These are phyloP conservation scores for Nothobranchius furzeri DNA, from an alignment of 2,113 vertebrate genomes.

Conservation along the genomic window DNA sequence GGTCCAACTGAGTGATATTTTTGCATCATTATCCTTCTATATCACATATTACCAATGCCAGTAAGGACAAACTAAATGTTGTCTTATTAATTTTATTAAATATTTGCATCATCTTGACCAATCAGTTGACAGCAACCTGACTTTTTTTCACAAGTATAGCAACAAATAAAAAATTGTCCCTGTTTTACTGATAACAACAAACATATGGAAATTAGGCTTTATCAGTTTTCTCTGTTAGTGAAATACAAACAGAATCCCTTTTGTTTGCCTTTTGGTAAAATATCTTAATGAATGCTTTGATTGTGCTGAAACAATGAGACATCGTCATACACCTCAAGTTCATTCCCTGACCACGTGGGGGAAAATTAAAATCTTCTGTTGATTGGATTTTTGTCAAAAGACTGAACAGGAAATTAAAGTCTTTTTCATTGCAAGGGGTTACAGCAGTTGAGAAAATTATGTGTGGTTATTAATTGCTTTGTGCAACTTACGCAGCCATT, in stretches of 20 bases:
- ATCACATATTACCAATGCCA: neutral
- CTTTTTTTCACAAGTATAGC: neutral
- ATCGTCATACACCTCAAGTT: constrained; percentile 59
- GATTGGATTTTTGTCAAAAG: constrained; percentile 67
- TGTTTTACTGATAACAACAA: neutral
- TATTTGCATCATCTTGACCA: neutral
- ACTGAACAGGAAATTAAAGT: constrained; percentile 65
- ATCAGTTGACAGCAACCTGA: too few species aligned
- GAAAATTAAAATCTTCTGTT: constrained; percentile 61
- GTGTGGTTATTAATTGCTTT: constrained; percentile 56
- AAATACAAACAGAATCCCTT: constrained; percentile 24
- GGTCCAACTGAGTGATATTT: neutral
- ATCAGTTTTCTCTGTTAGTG: constrained; percentile 38
- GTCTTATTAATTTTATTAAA: neutral
- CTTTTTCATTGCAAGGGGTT: constrained; percentile 32
- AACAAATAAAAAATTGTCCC: neutral
- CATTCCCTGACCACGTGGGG: constrained; percentile 42
- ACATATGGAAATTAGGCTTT: constrained; percentile 7
- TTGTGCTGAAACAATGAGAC: constrained; percentile 53
- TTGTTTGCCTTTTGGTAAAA: constrained; percentile 12
- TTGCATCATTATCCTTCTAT: neutral
- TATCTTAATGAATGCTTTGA: constrained; percentile 15
- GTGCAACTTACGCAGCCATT: constrained; percentile 51
- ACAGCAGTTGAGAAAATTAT: constrained; percentile 47
- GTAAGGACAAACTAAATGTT: neutral